phyloP scores from a whole-genome alignment of 1,140 invertebrate species.

The Formica exsecta region DNA sequence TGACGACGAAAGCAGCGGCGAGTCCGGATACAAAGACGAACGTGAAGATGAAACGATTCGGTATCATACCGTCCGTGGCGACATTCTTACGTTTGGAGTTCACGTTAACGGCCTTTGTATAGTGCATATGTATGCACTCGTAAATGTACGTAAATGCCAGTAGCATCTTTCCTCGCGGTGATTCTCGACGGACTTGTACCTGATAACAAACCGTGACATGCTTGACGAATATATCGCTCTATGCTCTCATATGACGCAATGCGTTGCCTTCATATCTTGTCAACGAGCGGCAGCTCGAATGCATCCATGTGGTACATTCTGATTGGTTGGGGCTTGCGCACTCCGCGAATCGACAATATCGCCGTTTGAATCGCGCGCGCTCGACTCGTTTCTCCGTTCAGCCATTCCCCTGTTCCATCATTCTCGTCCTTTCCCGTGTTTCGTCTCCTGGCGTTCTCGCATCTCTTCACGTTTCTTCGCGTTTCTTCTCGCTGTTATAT shows the following conservation, averaged over 20 bases:
- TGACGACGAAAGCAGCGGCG: constrained; percentile 74
- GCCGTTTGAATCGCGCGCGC: not conserved
- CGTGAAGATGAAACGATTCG: constrained; percentile 72
- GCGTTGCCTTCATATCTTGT: not conserved
- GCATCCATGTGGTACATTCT: constrained; percentile 57
- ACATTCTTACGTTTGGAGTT: constrained; percentile 58
- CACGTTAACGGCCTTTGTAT: constrained; percentile 62
- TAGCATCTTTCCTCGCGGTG: constrained; percentile 70
- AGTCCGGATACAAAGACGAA: constrained; percentile 77
- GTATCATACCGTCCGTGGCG: constrained; percentile 59
- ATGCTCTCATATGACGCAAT: constrained; percentile 20
- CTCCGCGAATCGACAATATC: no score
- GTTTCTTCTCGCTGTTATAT: no score
- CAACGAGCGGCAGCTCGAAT: no score
- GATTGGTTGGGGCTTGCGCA: constrained; percentile 52
- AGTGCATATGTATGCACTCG: constrained; percentile 39
- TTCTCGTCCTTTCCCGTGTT: not conserved
- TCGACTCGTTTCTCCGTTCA: not conserved
- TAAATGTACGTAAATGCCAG: constrained; percentile 46
- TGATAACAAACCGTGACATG: constrained; percentile 19
- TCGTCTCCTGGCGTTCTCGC: not conserved
- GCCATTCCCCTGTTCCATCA: not conserved
- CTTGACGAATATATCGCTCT: not conserved
- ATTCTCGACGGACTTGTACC: not conserved
- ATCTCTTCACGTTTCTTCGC: no score